Base-by-base conservation (phyloP, 2,888 invertebrate species). In the Sisyra nigra region DNA sequence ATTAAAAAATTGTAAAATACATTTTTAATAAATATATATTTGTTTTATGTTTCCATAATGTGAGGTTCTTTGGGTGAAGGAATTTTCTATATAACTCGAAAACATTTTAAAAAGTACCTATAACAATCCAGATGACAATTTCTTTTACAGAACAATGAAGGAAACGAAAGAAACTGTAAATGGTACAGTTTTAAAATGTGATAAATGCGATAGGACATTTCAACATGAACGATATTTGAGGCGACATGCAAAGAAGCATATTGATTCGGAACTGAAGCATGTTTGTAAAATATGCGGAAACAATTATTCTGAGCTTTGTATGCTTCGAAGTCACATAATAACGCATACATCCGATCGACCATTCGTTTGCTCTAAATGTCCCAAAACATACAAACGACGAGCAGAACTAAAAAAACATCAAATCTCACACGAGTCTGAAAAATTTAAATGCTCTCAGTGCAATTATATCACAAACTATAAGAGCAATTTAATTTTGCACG, bases 321-420 rank as follows among this genome's bases (percentile, higher is more conserved):
- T 41, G 10, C 24, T 41, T 34, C 14, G 19, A 3, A 41, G 41
- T 34, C 41, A 41, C 34, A 33, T 19, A 9, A 24, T 41, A 10
- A 41, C 15, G 13, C 41, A 41, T 19, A 32, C 33, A 34, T 19
- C 18, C 11, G 34, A 41, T 11, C 33, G 41, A 3, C 66, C 67
- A 0, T 69, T 57, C 42, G 53, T 56, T 1, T 72, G 71, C 46
- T 59, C 67, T 34, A 48, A 64, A 1, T 69, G 69, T 31, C 63
- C 62, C 0, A 55, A 60, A 18, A 53, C 61, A 0, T 69, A 68
- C 42, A 48, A 46, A 30, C 41, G 41, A 19, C 45, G 45, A 35
- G 42, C 40, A 9, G 39, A 41, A 32, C 35, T 48, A 18, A 42
- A 42, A 17, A 47, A 44, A n/a, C 48, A 48, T 33, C 42, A 43